These are phyloP conservation scores for Agrenia bidenticulata DNA, from an alignment of 2,888 invertebrate species.

Conservation along the genomic window DNA sequence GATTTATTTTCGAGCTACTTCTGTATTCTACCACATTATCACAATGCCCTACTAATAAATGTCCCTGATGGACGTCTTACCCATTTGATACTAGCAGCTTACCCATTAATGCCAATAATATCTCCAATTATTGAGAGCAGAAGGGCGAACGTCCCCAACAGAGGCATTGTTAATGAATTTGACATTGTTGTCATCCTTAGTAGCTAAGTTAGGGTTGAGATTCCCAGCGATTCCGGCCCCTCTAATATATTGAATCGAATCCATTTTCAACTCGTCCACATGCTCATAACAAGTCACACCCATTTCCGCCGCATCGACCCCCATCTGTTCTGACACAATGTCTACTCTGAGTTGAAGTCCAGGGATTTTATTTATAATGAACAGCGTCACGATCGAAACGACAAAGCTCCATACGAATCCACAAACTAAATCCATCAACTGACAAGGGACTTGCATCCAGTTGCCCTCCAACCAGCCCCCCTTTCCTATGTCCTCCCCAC, in stretches of 20 bases:
- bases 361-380: conserved; percentile 37
- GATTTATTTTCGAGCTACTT: no score
- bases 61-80: no score
- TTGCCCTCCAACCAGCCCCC: conserved; percentile 42
- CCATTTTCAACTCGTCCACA: conserved; percentile 33
- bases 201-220: no score
- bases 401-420: conserved; percentile 4
- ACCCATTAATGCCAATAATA: conserved; percentile 4
- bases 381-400: conserved; percentile 21
- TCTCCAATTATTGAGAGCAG: conserved; percentile 12
- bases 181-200: no score
- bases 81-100: no score
- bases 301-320: conserved; percentile 28
- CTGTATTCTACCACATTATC: no score
- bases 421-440: conserved; percentile 18
- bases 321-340: conserved; percentile 4
- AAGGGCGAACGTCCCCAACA: no score
- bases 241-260: conserved; percentile 34
- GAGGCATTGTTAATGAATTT: no score
- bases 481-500: background rate
- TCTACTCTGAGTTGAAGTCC: conserved; percentile 26
- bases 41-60: no score
- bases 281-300: conserved; percentile 38
- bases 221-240: conserved; percentile 34
- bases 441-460: conserved; percentile 37